Evolutionary conservation across 2,888 invertebrate species (phyloP), one percentile per base, ranked within the genome.

Genomic region (Cheilosia impressa): DNA sequence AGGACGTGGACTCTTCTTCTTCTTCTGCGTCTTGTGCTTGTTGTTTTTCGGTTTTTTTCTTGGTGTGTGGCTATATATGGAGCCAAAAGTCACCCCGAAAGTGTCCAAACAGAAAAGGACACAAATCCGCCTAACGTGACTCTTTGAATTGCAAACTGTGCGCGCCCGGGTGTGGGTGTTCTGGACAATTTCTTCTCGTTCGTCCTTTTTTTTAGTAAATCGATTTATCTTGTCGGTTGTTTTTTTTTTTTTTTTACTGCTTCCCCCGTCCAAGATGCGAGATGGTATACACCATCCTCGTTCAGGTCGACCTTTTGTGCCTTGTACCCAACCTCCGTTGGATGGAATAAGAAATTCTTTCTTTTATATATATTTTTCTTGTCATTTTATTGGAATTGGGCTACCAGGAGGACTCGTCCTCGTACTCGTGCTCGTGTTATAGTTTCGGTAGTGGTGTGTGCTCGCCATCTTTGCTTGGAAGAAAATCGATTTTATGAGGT

Each of bases 41-140:
- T 24, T 2, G 52, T 19, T 63, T 53, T 55, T 41, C 19, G 38
- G 38, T 10, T 43, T 41, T 43, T 41, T 50, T 60, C 62, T 76
- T 38, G 65, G 75, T 71, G 69, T 79, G 68, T 53, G 71, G 75
- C 76, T 81, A 81, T 31, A 81, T 31, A 9, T 81, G 72, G 81
- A 85, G 85, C 85, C 81, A 85, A 81, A 85, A 85, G 85, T 85
- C 85, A 85, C 85, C 81, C 76, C 72, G 76, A 85, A 85, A 85
- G 81, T 85, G 85, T 85, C 85, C 85, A 65, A 85, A 85, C 80
- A 76, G 84, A 80, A 85, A 80, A 85, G 76, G 80, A 81, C 85
- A 85, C 85, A 85, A 85, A 85, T 85, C 85, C 85, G 81, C 81
- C 85, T 81, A 81, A 85, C 85, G 85, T 81, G 85, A 85, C 80